Conservation (phyloP, 1,140 invertebrate genomes). For the Tetranychus urticae region DNA sequence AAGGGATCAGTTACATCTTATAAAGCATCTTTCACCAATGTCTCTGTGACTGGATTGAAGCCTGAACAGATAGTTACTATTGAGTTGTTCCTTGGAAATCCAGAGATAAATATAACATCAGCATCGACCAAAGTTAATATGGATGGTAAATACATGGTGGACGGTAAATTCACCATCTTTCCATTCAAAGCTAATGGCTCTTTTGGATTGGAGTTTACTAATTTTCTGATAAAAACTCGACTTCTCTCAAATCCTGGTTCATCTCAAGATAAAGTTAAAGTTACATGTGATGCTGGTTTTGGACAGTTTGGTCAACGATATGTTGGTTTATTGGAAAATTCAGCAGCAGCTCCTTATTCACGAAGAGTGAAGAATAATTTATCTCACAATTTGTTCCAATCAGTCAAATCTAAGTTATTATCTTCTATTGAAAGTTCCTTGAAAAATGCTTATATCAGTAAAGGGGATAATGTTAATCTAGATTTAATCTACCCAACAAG, state of each 20-base stretch:
- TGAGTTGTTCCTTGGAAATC: slow-evolving; percentile 4
- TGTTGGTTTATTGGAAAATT: slow-evolving; percentile 2
- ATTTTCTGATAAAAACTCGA: slow-evolving; percentile 4
- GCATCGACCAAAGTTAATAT: slow-evolving; percentile 6
- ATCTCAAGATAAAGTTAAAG: not conserved
- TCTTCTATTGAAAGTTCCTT: slow-evolving; percentile 4
- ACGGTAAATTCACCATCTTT: slow-evolving; percentile 10
- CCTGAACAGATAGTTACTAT: slow-evolving; percentile 5
- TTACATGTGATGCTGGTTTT: slow-evolving; percentile 3
- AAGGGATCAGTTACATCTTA: slow-evolving; percentile 1
- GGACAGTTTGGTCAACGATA: slow-evolving; percentile 9
- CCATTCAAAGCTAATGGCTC: slow-evolving; percentile 9
- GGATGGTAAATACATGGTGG: slow-evolving; percentile 10
- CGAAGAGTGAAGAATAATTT: slow-evolving; percentile 1
- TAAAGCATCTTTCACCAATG: slow-evolving; percentile 5
- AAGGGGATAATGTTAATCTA: slow-evolving; percentile 1
- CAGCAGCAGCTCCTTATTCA: slow-evolving; percentile 9
- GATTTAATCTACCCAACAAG: not conserved
- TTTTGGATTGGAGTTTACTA: slow-evolving; percentile 12
- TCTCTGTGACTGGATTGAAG: slow-evolving; percentile 8
- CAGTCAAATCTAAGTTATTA: slow-evolving; percentile 8
- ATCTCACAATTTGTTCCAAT: slow-evolving; percentile 8
- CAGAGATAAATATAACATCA: slow-evolving; percentile 8
- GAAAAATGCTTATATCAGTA: slow-evolving; percentile 4
- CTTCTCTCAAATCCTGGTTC: not conserved